Percentiles rank a stretch among this genome's conserved stretches.
phyloP scores from a whole-genome alignment of 2,888 invertebrate species.

The Rosalia funebris region DNA sequence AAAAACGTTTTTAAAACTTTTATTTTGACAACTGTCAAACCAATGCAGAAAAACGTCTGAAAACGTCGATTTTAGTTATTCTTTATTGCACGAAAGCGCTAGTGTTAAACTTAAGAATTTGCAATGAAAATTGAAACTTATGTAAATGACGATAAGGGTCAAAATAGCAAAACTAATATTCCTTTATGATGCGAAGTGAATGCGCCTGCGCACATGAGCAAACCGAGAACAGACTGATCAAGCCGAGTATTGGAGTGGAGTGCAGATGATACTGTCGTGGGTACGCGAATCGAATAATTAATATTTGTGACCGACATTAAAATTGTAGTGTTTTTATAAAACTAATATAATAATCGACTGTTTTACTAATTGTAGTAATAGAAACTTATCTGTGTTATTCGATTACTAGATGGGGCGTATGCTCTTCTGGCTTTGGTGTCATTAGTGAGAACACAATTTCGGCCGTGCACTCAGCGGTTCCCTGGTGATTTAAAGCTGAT shows the following conservation, averaged over 20 bases:
- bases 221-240: constrained; percentile 1
- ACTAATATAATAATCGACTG: constrained; percentile 8
- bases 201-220: constrained; percentile 23
- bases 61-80: constrained; percentile 60
- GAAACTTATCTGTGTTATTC: constrained; percentile 25
- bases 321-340: constrained; percentile 28
- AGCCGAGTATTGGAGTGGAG: constrained; percentile 43
- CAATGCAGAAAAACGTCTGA: constrained; percentile 56
- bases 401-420: constrained; percentile 57
- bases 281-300: constrained; percentile 55
- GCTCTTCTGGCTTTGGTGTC: constrained; percentile 52
- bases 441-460: constrained; percentile 41
- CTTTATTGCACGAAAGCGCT: constrained; percentile 60
- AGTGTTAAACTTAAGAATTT: constrained; percentile 47
- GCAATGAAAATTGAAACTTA: constrained; percentile 33
- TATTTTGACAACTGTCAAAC: constrained; percentile 50
- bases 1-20: constrained; percentile 42
- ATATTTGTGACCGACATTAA: constrained; percentile 35
- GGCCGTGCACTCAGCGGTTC: constrained; percentile 31
- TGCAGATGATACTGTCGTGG: constrained; percentile 55
- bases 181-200: constrained; percentile 13
- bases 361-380: constrained; percentile 12
- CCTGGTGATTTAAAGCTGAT: constrained; percentile 37
- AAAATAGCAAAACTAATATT: constrained; percentile 29
- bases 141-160: constrained; percentile 31